Base-by-base conservation (phyloP, 2,113 vertebrate species). In the Grantiella picta region DNA sequence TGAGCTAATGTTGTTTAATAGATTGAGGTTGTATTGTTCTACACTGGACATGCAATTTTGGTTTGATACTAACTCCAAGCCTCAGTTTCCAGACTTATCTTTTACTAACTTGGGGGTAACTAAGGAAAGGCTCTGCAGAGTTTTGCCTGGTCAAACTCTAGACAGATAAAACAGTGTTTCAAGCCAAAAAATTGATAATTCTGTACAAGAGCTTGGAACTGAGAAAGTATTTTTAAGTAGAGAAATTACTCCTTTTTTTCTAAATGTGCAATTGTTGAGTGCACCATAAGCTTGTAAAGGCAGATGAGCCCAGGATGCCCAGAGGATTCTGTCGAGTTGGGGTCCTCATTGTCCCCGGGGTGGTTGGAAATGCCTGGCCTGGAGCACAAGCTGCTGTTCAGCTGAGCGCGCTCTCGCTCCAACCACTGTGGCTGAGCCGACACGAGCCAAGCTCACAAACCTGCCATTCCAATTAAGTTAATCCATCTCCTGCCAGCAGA, bases 211-310 rank as follows among this genome's bases (percentile, higher is more conserved):
- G 27, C 12, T 12, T 56, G n/a, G 29, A 82, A 94, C 10, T 24
- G 5, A 45, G 63, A 73, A 61, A 40, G 7, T 27, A 49, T 40
- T 91, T 94, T 49, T 20, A 86, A 70, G 5, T 47, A 40, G n/a
- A 54, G 36, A 36, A 45, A 33, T 45, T 70, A 68, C 3, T 38
- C 56, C 52, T 82, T 47, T 52, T 28, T 53, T 52, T 31, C 9
- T 72, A 84, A n/a, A 13, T 0, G 0, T 47, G 8, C 7, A 27
- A 0, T 25, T 60, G 20, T 54, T 36, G 36, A n/a, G 31, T 24
- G 40, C 12, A 33, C 15, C 15, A 14, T 47, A 13, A 61, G 13
- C 33, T 76, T 57, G 20, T 77, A n/a, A 60, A 56, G 35, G 27
- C 60, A 78, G 54, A n/a, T 70, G 38, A 28, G 14, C 42, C 25